These are phyloP conservation scores for Miniopterus natalensis DNA, from an alignment of 2,113 vertebrate genomes.

Conservation along the genomic window DNA sequence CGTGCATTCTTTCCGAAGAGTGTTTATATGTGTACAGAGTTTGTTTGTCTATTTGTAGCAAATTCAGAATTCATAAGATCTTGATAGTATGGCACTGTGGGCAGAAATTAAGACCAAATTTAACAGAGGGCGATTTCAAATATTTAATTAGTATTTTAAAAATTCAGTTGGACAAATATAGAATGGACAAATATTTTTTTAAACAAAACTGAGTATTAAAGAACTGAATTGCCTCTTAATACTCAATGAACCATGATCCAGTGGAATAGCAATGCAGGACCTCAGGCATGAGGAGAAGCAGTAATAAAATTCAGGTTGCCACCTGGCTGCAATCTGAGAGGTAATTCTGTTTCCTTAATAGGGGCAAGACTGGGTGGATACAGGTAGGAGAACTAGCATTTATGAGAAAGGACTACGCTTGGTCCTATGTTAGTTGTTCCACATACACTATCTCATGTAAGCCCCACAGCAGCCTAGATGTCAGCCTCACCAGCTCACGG, in stretches of 20 bases:
- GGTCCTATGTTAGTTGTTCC: neutral
- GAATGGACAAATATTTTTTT: neutral
- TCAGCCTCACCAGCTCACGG: neutral
- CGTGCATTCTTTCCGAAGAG: neutral
- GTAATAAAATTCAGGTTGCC: neutral
- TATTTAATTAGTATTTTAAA: conserved; percentile 11
- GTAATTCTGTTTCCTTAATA: neutral
- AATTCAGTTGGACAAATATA: neutral
- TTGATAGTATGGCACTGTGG: neutral
- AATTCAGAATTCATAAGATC: neutral
- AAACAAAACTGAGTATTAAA: neutral
- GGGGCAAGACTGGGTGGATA: neutral
- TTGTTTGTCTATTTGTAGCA: neutral
- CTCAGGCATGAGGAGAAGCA: neutral
- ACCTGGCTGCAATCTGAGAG: neutral
- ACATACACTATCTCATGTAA: neutral
- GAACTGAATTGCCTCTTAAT: neutral
- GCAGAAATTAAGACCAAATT: neutral
- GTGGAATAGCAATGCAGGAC: neutral
- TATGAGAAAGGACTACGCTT: neutral
- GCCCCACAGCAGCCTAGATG: neutral
- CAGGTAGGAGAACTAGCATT: neutral
- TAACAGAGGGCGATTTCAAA: neutral
- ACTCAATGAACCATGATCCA: neutral
- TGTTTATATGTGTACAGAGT: neutral